Conservation (phyloP, 2,797 vertebrate genomes). For the Apodemus agrarius region DNA sequence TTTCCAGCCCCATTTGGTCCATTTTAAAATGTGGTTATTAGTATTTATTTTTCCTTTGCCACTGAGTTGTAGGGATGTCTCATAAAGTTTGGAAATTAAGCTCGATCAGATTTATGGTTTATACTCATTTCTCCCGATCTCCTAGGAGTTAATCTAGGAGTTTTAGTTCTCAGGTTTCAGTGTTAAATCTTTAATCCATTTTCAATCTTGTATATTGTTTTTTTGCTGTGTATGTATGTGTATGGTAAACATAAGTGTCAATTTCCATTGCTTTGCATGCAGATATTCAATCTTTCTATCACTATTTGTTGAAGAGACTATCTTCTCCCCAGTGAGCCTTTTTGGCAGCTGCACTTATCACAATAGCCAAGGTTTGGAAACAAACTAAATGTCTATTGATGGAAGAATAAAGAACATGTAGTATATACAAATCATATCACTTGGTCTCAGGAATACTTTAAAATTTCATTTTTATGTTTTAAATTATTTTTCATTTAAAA, state of each 20-base stretch:
- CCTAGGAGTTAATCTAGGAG: not conserved
- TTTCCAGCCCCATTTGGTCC: not conserved
- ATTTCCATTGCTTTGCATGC: not conserved
- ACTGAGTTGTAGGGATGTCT: not conserved
- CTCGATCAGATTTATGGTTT: not conserved
- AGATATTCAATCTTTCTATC: not conserved
- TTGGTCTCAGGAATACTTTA: not conserved
- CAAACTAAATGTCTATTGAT: not conserved
- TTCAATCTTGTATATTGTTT: not conserved
- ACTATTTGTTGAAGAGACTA: not conserved
- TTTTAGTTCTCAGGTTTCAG: not conserved
- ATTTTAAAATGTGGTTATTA: not conserved
- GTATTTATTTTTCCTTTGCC: not conserved
- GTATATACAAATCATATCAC: not conserved
- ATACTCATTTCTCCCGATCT: not conserved
- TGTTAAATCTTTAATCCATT: slow-evolving; percentile 49
- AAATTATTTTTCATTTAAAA: not conserved
- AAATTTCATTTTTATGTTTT: not conserved
- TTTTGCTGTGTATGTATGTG: not conserved
- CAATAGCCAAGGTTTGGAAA: not conserved
- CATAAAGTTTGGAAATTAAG: not conserved
- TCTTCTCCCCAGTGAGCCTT: not conserved
- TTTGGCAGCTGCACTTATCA: slow-evolving; percentile 5
- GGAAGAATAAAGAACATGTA: not conserved
- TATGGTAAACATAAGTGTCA: not conserved